These are phyloP conservation scores for Esperia sulphurella DNA, from an alignment of 2,888 invertebrate species.

Conservation along the genomic window DNA sequence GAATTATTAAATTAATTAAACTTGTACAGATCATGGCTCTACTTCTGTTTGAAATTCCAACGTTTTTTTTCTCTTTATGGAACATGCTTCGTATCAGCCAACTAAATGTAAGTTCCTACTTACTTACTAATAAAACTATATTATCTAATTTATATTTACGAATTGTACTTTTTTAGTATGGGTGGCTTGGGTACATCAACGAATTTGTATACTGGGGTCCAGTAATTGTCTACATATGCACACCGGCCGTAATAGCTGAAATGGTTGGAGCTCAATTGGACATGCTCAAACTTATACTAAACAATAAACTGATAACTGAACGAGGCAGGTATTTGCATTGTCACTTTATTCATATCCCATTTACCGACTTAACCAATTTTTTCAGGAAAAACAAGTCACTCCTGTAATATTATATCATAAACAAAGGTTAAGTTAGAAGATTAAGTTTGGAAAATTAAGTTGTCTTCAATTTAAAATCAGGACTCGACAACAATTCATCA, in stretches of 20 bases:
- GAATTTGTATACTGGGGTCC: slow-evolving; percentile 2
- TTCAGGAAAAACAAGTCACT: too few species aligned
- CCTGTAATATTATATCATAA: too few species aligned
- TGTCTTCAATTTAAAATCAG: too few species aligned
- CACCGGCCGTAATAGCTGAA: slow-evolving; percentile 11
- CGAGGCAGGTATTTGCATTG: not conserved
- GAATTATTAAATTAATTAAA: not conserved
- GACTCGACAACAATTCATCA: too few species aligned
- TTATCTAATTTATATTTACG: not conserved
- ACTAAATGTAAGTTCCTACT: too few species aligned
- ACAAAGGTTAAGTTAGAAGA: too few species aligned
- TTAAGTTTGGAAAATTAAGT: too few species aligned
- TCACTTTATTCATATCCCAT: too few species aligned
- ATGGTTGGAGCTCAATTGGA: slow-evolving; percentile 6
- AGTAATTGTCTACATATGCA: slow-evolving; percentile 2
- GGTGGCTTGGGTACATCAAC: not conserved
- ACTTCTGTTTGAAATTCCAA: not conserved
- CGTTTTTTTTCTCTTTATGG: not conserved
- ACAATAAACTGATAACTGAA: slow-evolving; percentile 7
- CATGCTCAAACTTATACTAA: slow-evolving; percentile 6
- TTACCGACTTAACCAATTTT: too few species aligned
- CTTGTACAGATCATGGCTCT: not conserved
- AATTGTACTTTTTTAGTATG: too few species aligned
- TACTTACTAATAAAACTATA: too few species aligned
- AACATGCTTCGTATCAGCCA: not conserved